A percentile compares a stretch with the other conserved stretches of the same genome.
Evolutionary conservation across 2,888 invertebrate genomes (phyloP).

Genomic region (Metacarcinus magister): DNA sequence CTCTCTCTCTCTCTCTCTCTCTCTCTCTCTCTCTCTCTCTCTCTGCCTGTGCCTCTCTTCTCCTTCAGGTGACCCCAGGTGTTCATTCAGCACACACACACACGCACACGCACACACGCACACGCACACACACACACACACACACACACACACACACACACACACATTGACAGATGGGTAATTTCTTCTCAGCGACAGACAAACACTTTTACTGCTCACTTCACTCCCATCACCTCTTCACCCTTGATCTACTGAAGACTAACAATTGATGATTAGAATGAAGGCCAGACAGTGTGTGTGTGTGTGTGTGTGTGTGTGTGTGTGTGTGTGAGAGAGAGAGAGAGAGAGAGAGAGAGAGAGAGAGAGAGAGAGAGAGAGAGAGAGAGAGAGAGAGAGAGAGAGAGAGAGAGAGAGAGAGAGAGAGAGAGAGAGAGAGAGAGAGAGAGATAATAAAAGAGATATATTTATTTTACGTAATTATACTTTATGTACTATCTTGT

Average conservation of each 20-base stretch:
- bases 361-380: conserved; percentile 26
- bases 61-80: neutral
- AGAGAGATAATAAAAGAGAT: neutral
- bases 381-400: conserved; percentile 18
- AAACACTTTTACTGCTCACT: neutral
- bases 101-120: conserved; percentile 26
- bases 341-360: conserved; percentile 26
- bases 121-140: conserved; percentile 26
- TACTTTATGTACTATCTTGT: no score
- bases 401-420: neutral
- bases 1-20: no score
- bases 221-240: neutral
- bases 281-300: no score
- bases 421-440: conserved; percentile 26
- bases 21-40: no score
- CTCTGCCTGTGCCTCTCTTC: no score
- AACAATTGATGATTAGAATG: no score
- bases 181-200: neutral
- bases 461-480: no score
- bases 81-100: neutral
- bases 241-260: neutral
- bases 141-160: neutral
- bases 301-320: no score
- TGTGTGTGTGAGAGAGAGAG: neutral
- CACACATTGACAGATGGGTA: neutral